Conservation (phyloP, 2,888 invertebrate species). For the Cenopis cana region DNA sequence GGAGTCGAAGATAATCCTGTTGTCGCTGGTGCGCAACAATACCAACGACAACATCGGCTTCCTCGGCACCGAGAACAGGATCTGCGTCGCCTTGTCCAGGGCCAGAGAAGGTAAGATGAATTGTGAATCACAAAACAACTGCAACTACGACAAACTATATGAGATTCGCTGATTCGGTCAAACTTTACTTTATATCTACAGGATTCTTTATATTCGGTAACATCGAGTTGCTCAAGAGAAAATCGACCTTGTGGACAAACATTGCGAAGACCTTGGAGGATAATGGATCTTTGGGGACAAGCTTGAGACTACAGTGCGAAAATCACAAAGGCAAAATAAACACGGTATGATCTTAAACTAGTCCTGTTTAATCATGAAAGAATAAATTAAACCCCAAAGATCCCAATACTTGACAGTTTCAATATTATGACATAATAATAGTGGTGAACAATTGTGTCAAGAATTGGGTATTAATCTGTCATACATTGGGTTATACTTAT, state of each 20-base stretch:
- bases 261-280: conserved; percentile 77
- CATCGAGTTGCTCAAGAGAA: conserved; percentile 79
- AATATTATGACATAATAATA: no score
- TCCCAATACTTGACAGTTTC: no score
- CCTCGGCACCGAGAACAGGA: conserved; percentile 87
- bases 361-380: background rate
- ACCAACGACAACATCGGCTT: conserved; percentile 88
- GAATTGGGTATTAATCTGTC: no score
- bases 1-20: conserved; percentile 90
- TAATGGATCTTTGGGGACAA: conserved; percentile 73
- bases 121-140: background rate
- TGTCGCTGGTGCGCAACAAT: conserved; percentile 92
- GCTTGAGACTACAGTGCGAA: conserved; percentile 78
- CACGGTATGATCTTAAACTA: conserved; percentile 58
- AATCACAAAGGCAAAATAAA: conserved; percentile 76
- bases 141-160: no score
- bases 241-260: conserved; percentile 82
- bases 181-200: conserved; percentile 46
- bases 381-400: background rate
- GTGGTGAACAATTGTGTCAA: background rate
- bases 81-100: conserved; percentile 91
- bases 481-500: no score
- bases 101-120: conserved; percentile 75
- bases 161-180: no score
- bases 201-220: conserved; percentile 90